Evolutionary conservation across 2,797 vertebrate genomes (phyloP), one percentile per base, ranked within the genome.

Genomic region (Moxostoma hubbsi): DNA sequence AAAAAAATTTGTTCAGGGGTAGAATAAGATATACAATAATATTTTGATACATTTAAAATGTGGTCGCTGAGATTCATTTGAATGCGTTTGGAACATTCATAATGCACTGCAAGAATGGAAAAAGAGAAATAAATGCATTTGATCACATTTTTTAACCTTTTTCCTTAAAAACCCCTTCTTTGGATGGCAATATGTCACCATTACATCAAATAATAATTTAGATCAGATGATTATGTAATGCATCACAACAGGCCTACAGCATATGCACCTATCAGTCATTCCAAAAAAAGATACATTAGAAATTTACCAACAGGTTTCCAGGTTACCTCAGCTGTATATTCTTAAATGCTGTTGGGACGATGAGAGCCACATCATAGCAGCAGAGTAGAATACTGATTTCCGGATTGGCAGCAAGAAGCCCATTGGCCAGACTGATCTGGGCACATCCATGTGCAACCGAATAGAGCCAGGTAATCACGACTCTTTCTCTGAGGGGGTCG

Each of bases 311-410:
- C 65, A 57, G 43, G 16, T 45, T 43, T 45, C 51, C 51, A 9
- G 7, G 13, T n/a, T n/a, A n/a, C n/a, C 16, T 5, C 15, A 13
- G 51, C 53, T n/a, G 53, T 13, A 54, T 54, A 4, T n/a, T 12
- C 53, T n/a, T 12, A n/a, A 43, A 73, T 45, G 57, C 51, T 18
- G 62, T 64, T 58, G 46, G 68, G 61, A 65, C 70, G 66, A 67
- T 78, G 57, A 70, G 58, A 12, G 36, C 57, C 18, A 16, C 9
- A 8, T 13, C 15, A 36, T 5, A 36, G 45, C 8, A 73, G 16
- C 76, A 54, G 84, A 88, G 82, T 90, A 83, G 88, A 89, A 89
- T 88, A 78, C 87, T 88, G 88, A 90, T 90, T 88, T 88, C 12
- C 24, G 9, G 12, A 51, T 77, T 76, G 75, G 54, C 59, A 73